A percentile compares a stretch with the other conserved stretches of the same genome.
These are phyloP conservation scores for Clunio marinus DNA, from an alignment of 2,888 invertebrate genomes.

Conservation along the genomic window DNA sequence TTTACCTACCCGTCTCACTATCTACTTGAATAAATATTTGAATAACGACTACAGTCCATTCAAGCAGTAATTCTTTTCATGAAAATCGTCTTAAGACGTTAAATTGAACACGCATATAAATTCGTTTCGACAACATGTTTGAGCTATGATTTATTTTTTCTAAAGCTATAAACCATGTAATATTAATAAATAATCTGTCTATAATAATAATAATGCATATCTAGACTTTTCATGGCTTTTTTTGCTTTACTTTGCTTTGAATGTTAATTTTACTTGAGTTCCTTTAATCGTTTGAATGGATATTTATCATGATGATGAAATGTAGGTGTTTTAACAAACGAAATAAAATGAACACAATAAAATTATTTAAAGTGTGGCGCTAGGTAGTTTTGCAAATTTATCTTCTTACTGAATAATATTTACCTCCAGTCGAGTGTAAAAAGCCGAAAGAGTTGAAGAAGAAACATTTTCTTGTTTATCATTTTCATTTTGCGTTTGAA, in stretches of 20 bases:
- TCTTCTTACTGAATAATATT: not conserved
- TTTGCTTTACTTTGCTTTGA: not conserved
- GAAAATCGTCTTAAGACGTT: conserved; percentile 1
- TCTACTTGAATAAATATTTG: conserved; percentile 27
- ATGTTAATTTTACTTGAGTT: not conserved
- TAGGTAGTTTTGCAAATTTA: not conserved
- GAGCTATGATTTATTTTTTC: conserved; percentile 18
- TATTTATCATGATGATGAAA: not conserved
- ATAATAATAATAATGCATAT: too few relatives aligned
- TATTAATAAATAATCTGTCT: conserved; percentile 10
- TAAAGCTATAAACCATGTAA: not conserved
- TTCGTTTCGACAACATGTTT: conserved; percentile 23
- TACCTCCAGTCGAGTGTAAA: not conserved
- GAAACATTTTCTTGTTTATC: not conserved
- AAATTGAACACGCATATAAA: conserved; percentile 3
- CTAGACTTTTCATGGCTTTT: too few relatives aligned
- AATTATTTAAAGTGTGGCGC: not conserved
- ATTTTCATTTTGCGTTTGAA: not conserved
- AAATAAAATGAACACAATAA: not conserved
- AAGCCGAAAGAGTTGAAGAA: not conserved
- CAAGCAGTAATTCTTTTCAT: too few relatives aligned
- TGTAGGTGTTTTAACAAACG: not conserved
- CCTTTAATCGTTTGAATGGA: not conserved
- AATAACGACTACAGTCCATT: conserved; percentile 12
- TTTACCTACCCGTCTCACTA: not conserved